Evolutionary conservation across 1,140 invertebrate species (phyloP), one percentile per base, ranked within the genome.

Genomic region (Chironomus striatipennis): DNA sequence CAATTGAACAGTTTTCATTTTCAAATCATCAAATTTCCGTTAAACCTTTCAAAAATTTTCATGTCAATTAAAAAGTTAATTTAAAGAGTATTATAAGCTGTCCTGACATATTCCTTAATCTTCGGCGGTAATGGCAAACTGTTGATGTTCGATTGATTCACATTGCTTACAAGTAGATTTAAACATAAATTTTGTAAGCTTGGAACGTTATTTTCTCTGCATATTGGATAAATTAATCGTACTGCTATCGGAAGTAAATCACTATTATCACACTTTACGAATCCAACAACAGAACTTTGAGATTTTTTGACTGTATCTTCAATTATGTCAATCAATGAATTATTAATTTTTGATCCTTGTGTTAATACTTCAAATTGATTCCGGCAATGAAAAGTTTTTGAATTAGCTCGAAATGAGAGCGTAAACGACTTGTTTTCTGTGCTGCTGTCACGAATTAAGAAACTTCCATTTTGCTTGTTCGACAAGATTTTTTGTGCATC

Each of bases 341-440:
- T 85, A 80, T 79, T 88, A 90, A 17, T 17, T 8, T n/a, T 21
- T 21, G n/a, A 17, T 8, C 18, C 15, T 20, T n/a, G 18, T n/a
- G n/a, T 21, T 20, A 70, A 21, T 20, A 70, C 18, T 70, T 70
- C 9, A 70, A 21, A 70, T 85, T 87, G 76, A 90, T 88, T 80
- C 90, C 90, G 77, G 91, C 90, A 86, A 78, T 92, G 90, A n/a
- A 91, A 82, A 10, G 89, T 88, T 78, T 87, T 86, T 12, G 88
- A 89, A 78, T 87, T 87, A 34, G 89, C 90, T 77, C 88, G 83
- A 80, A 91, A 91, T 79, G 89, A 90, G 20, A 92, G 80, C 74
- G 83, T 84, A 47, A 91, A 81, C 64, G 91, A 83, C 79, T 90
- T 89, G 77, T 86, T 85, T 76, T 88, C 86, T 76, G 90, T 88